These are phyloP conservation scores for Manis crassicaudata DNA, from an alignment of 2,797 vertebrate species.

Conservation along the genomic window DNA sequence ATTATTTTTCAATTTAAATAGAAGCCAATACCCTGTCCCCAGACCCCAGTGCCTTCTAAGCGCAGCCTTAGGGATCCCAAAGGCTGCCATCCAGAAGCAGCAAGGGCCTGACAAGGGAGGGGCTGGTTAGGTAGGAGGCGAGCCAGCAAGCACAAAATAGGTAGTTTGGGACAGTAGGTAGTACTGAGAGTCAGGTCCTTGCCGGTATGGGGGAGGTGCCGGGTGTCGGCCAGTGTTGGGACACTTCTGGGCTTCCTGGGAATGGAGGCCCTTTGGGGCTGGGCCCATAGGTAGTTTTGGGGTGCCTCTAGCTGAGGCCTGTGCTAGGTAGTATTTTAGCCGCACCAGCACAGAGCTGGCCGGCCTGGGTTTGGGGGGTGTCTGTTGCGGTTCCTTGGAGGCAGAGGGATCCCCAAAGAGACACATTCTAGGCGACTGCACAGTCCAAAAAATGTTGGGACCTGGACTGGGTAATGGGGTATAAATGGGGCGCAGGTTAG, in stretches of 20 bases:
- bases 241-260: constrained; percentile 53
- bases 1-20: constrained; percentile 90
- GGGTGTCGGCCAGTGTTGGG: constrained; percentile 73
- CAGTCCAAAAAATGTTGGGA: constrained; percentile 31
- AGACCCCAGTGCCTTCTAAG: constrained; percentile 75
- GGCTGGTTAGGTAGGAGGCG: constrained; percentile 79
- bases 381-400: constrained; percentile 48
- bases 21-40: constrained; percentile 85
- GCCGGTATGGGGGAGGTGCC: constrained; percentile 32
- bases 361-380: constrained; percentile 26
- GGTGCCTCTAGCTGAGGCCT: constrained; percentile 72
- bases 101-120: neutral
- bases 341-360: constrained; percentile 45
- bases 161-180: constrained; percentile 89
- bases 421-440: constrained; percentile 47
- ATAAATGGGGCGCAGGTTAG: constrained; percentile 7
- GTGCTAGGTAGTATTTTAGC: constrained; percentile 82
- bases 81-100: constrained; percentile 49
- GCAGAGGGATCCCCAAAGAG: constrained; percentile 44
- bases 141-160: constrained; percentile 84
- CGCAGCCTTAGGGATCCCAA: constrained; percentile 52
- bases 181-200: constrained; percentile 84
- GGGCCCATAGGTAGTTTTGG: constrained; percentile 81
- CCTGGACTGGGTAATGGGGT: neutral
- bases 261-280: constrained; percentile 49